These are phyloP conservation scores for Ciconia nigra DNA, from an alignment of 2,797 vertebrate genomes.

Conservation along the genomic window DNA sequence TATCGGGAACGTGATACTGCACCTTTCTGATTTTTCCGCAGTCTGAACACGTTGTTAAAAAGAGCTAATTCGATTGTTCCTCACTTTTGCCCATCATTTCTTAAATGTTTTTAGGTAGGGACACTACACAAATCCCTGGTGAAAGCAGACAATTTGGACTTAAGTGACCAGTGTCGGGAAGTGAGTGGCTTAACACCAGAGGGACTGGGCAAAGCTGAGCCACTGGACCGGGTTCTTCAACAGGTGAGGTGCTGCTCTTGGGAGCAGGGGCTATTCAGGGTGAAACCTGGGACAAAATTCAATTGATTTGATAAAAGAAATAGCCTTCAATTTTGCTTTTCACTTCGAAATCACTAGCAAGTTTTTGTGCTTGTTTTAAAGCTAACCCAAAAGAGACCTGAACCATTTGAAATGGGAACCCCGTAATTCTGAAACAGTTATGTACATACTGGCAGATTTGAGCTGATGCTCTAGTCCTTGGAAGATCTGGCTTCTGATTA, in stretches of 20 bases:
- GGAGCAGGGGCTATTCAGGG: background rate
- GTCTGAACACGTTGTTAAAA: background rate
- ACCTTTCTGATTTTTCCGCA: background rate
- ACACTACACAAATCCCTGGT: slow-evolving; percentile 89
- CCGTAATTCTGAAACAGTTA: background rate
- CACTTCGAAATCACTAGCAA: background rate
- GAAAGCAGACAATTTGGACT: slow-evolving; percentile 88
- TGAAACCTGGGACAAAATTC: background rate
- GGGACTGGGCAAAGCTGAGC: slow-evolving; percentile 85
- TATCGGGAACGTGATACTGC: background rate
- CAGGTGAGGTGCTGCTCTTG: slow-evolving; percentile 81
- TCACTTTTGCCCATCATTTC: background rate
- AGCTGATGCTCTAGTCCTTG: background rate
- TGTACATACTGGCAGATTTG: background rate
- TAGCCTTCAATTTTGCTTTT: background rate
- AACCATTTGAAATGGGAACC: background rate
- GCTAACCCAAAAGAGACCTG: background rate
- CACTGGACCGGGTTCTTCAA: slow-evolving; percentile 88
- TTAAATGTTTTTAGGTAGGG: slow-evolving; percentile 83
- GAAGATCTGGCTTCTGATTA: background rate
- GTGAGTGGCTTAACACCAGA: slow-evolving; percentile 86
- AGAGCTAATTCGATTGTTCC: background rate
- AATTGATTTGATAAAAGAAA: background rate
- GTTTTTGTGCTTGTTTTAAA: background rate
- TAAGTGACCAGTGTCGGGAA: slow-evolving; percentile 89